A percentile compares a stretch with the other conserved stretches of the same genome.
These are phyloP conservation scores for Elegia similella DNA, from an alignment of 2,888 invertebrate genomes.

Conservation along the genomic window DNA sequence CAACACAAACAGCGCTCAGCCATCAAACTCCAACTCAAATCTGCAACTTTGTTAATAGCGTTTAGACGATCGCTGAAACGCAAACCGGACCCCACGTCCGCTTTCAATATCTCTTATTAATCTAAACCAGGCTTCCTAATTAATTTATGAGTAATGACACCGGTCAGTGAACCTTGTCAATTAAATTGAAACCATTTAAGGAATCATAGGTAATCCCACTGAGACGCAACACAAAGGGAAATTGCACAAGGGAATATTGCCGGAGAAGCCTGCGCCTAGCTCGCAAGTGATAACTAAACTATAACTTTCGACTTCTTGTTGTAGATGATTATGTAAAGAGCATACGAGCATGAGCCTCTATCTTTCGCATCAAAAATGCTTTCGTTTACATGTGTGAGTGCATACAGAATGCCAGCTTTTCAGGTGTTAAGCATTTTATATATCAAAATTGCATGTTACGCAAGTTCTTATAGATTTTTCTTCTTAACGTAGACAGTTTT, in stretches of 20 bases:
- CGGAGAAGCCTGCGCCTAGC: constrained; percentile 23
- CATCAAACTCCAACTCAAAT: constrained; percentile 74
- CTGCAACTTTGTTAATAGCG: constrained; percentile 74
- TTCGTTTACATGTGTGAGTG: not conserved
- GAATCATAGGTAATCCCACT: constrained; percentile 22
- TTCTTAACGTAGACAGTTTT: too few species aligned
- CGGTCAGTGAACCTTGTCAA: constrained; percentile 19
- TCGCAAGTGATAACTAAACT: constrained; percentile 23
- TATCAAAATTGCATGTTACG: not conserved
- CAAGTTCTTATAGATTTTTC: too few species aligned
- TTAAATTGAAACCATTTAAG: constrained; percentile 23
- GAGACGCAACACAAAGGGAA: constrained; percentile 23
- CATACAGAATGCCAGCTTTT: not conserved
- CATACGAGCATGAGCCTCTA: not conserved
- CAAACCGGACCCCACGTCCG: constrained; percentile 45
- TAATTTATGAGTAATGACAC: constrained; percentile 21
- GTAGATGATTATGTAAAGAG: constrained; percentile 4
- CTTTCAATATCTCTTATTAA: constrained; percentile 38
- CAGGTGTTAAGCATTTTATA: not conserved
- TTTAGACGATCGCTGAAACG: constrained; percentile 61
- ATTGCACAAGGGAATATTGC: constrained; percentile 26
- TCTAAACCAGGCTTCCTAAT: constrained; percentile 24
- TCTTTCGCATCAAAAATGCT: not conserved
- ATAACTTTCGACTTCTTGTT: constrained; percentile 13
- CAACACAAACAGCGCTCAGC: constrained; percentile 68